Base-by-base conservation (phyloP, 2,797 vertebrate species). In the Pampus argenteus region DNA sequence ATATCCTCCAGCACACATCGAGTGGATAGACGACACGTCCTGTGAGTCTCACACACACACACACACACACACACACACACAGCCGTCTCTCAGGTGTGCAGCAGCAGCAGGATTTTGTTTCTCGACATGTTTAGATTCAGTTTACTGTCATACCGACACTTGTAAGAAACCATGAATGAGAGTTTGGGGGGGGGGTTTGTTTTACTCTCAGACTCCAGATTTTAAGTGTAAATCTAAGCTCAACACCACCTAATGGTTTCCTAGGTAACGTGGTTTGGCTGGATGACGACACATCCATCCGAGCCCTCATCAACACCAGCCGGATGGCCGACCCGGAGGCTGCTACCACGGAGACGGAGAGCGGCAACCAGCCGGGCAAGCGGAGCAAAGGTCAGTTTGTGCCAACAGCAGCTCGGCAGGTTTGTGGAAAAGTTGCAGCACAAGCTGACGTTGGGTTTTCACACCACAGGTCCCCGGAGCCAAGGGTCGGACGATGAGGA, bases 241-340 rank as follows among this genome's bases (percentile, higher is more conserved):
- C 1, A 57, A 5, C 9, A 2, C 42, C 36, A 0, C 10, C 54
- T 31, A n/a, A 1, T 50, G 20, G 56, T 91, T 67, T 75, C 69
- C 79, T 36, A 95, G 98, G 98, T 92, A 99, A 99, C 4, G 97
- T 99, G 58, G 98, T 99, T 59, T 99, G 98, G 98, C 94, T 99
- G 14, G 98, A 99, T 71, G 97, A 99, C 71, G 93, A 98, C 88
- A 98, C 98, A 1, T 95, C 96, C 15, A 89, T 96, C 18, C 93
- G 98, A 66, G 98, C 96, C 4, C 95, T 99, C 11, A 94, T 99
- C 87, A 99, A 99, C 84, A 91, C 95, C 90, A 99, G 97, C 87
- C 93, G 94, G 34, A 93, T 97, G 93, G 95, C 95, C 3, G 94
- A 95, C 69, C 88, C 91, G 29, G 93, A 94, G 70, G 88, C 94